Base-by-base conservation (phyloP, 2,888 invertebrate species). In the Cerceris ruficornis region DNA sequence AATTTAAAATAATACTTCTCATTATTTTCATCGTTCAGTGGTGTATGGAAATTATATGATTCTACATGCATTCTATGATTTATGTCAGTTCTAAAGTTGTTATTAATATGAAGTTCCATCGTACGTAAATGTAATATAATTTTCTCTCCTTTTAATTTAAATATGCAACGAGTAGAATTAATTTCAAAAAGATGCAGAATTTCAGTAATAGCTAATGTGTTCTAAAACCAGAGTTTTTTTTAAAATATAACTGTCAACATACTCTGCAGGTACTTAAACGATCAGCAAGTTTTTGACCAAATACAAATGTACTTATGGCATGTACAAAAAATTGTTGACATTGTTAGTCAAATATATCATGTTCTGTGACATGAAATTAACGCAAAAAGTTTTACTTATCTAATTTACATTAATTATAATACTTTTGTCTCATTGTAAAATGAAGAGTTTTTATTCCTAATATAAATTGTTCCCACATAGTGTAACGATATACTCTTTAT, bases 111-210 rank as follows among this genome's bases (percentile, higher is more conserved):
- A 76, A 60, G 76, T 81, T 42, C 69, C 72, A 58, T 52, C 58
- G 46, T 74, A 41, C 58, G 57, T 69, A 65, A 42, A 15, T 66
- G 8, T 66, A 50, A 14, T 15, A 43, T 61, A 68, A n/a, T 57
- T 61, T 46, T 54, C 9, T 46, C n/a, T 52, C 7, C 52, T 4
- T 52, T 49, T 9, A 43, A 15, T 69, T 28, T 65, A 41, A 54
- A 42, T 66, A 58, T 75, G 73, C 84, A 83, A 83, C 82, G 83
- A 84, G 84, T 64, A 49, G 52, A 42, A 65, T 28, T 65, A 17
- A 43, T 62, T 9, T 8, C 9, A 59, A n/a, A 57, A 69, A 55
- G 39, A 42, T 28, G 52, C 49, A 62, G 58, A 65, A 69, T 66
- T 69, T 59, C 55, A 50, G 41, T 17, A 59, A 67, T 39, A 55